Evolutionary conservation across 1,140 invertebrate species (phyloP), one percentile per base, ranked within the genome.

Genomic region (Leptopilina clavipes): DNA sequence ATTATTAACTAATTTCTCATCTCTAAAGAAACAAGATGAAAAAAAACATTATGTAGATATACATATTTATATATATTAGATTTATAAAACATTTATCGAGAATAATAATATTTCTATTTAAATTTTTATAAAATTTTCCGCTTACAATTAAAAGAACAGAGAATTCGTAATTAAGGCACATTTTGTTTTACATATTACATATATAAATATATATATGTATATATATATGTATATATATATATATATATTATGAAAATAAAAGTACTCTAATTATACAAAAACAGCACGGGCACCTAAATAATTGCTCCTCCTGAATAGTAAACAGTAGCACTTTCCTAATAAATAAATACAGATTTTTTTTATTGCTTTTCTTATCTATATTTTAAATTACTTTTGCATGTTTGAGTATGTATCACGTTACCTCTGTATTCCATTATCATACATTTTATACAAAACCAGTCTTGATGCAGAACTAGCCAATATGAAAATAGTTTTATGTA

Each of bases 371-470:
- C 59, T 65, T 65, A 65, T 65, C 59, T 65, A 65, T 65, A 65
- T 8, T 31, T 65, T 31, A n/a, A 65, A 37, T 31, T 65, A 65
- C 25, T 12, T 65, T 65, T 52, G 48, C 48, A 52, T 52, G 48
- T 52, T 59, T 65, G 14, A 65, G 22, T 65, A 31, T 31, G 59
- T 65, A 65, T 65, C 59, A 65, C 22, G 59, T 65, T 65, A 22
- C 59, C 59, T 31, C 59, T 31, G 59, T 65, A 31, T 65, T 19
- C 59, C 22, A 65, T 65, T 65, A 65, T 59, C 56, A 59, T 59
- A 59, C 56, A 59, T 59, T 22, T 59, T 65, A 65, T 37, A 65
- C 59, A 65, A 31, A 65, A 65, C 59, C 59, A 65, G 59, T 65
- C 59, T 65, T 65, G 11, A 37, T n/a, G 22, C 25, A 65, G 25